Conservation (phyloP, 2,113 vertebrate genomes). For the Chaenogobius annularis region DNA sequence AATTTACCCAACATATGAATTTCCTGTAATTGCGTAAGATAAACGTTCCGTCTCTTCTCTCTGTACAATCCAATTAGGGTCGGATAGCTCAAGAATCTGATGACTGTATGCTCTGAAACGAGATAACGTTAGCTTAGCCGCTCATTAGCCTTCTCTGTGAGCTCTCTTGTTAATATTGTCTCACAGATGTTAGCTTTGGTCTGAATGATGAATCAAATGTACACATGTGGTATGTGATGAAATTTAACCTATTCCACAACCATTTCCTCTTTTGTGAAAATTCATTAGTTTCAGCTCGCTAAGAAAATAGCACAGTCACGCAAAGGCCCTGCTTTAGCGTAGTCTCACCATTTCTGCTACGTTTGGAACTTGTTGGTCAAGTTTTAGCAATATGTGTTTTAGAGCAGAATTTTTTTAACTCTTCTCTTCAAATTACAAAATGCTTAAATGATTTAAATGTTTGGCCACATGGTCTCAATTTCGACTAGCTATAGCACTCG, state of each 20-base stretch:
- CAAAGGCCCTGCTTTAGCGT: conserved; percentile 27
- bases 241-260: conserved; percentile 65
- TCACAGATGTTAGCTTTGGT: conserved; percentile 65
- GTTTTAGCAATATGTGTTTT: too few relatives aligned
- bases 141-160: conserved; percentile 70
- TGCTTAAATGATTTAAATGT: too few relatives aligned
- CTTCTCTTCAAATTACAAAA: too few relatives aligned
- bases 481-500: too few relatives aligned
- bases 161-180: conserved; percentile 70
- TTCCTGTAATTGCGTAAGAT: conserved; percentile 56
- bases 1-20: conserved; percentile 65
- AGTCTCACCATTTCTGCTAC: too few relatives aligned
- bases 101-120: conserved; percentile 56
- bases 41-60: conserved; percentile 61
- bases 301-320: conserved; percentile 40
- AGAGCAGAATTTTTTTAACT: too few relatives aligned
- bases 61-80: conserved; percentile 69
- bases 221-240: conserved; percentile 73
- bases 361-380: too few relatives aligned
- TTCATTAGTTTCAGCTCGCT: conserved; percentile 57
- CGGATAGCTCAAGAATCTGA: conserved; percentile 45
- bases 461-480: too few relatives aligned
- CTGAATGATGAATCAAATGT: conserved; percentile 67
- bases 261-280: conserved; percentile 57
- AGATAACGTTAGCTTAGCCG: conserved; percentile 63